These are phyloP conservation scores for Enteromius treurensis DNA, from an alignment of 2,797 vertebrate genomes.

Conservation along the genomic window DNA sequence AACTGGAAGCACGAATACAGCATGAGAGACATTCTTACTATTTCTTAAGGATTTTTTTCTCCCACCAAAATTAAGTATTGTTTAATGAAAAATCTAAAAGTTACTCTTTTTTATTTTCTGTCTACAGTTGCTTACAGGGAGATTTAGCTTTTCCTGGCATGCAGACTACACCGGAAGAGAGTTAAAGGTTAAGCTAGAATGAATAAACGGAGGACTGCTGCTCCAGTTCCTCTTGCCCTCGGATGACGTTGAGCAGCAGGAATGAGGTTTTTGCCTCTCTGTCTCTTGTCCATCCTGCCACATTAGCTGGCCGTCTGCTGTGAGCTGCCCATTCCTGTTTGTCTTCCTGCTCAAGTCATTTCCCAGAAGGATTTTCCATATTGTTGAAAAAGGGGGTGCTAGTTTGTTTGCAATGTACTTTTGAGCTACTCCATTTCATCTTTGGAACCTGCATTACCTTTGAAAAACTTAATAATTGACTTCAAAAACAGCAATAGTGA, in stretches of 20 bases:
- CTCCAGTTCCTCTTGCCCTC: slow-evolving; percentile 18
- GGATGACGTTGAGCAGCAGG: slow-evolving; percentile 52
- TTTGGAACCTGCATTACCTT: neutral
- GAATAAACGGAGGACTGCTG: slow-evolving; percentile 26
- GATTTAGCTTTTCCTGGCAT: slow-evolving; percentile 31
- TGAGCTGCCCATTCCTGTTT: slow-evolving; percentile 73
- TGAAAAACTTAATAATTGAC: neutral
- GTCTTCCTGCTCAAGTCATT: slow-evolving; percentile 62
- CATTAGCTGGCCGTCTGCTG: slow-evolving; percentile 48
- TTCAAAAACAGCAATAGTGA: neutral
- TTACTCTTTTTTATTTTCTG: neutral
- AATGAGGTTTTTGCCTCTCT: slow-evolving; percentile 66
- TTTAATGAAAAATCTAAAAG: neutral
- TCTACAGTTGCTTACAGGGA: neutral
- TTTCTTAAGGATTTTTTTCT: neutral
- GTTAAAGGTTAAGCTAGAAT: slow-evolving; percentile 41
- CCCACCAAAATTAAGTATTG: neutral
- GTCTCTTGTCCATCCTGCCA: slow-evolving; percentile 54
- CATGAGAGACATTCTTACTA: neutral
- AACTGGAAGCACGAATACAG: neutral
- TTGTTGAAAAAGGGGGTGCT: slow-evolving; percentile 3
- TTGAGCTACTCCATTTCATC: neutral
- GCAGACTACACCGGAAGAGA: neutral
- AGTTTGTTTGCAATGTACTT: neutral
- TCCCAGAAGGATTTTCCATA: slow-evolving; percentile 43